These are phyloP conservation scores for Cololabis saira DNA, from an alignment of 2,113 vertebrate species.

Conservation along the genomic window DNA sequence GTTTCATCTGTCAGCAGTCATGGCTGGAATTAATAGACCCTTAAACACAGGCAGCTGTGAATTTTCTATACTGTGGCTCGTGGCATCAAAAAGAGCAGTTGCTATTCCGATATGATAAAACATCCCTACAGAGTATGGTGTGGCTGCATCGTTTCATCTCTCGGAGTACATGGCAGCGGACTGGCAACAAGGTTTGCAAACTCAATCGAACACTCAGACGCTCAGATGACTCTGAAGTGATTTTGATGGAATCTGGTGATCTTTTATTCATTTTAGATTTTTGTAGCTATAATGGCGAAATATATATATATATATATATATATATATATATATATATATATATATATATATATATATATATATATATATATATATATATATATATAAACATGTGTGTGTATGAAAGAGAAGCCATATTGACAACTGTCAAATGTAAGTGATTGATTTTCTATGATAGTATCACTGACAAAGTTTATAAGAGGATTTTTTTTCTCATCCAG, in stretches of 20 bases:
- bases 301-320: neutral
- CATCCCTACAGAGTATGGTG: conserved; percentile 26
- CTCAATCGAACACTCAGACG: conserved; percentile 39
- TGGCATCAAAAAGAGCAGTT: conserved; percentile 60
- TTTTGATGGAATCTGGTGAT: conserved; percentile 49
- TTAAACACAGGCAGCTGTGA: conserved; percentile 70
- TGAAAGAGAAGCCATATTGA: no score
- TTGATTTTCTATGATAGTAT: conserved; percentile 35
- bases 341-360: neutral
- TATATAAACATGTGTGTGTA: neutral
- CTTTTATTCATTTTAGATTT: conserved; percentile 39
- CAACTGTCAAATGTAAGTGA: conserved; percentile 49
- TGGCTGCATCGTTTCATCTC: conserved; percentile 51
- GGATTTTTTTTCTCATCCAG: conserved; percentile 15
- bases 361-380: neutral
- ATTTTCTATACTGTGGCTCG: conserved; percentile 49
- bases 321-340: neutral
- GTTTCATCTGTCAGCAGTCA: conserved; percentile 74
- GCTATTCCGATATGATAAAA: conserved; percentile 66
- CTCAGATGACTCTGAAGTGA: conserved; percentile 32
- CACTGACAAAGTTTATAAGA: conserved; percentile 16
- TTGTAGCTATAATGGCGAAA: conserved; percentile 35
- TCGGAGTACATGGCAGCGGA: conserved; percentile 21
- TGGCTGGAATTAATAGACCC: conserved; percentile 72
- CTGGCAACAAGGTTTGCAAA: conserved; percentile 25